Conservation (phyloP, 2,888 invertebrate species). For the Fabriciana adippe region DNA sequence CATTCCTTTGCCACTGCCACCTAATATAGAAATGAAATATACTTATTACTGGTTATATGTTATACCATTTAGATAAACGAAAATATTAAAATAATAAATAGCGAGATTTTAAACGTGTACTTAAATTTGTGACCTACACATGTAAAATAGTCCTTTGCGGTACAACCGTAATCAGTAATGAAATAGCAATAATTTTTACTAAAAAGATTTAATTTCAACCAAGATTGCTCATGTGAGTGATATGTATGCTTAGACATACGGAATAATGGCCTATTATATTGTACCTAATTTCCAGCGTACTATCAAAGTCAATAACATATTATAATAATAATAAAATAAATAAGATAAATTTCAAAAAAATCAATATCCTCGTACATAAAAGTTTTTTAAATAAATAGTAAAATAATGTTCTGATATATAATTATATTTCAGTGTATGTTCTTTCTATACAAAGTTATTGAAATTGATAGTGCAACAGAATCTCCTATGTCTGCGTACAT, state of each 20-base stretch:
- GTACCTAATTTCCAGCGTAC: background rate
- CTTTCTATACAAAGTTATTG: background rate
- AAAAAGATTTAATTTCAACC: slow-evolving; percentile 36
- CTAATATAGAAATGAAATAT: slow-evolving; percentile 24
- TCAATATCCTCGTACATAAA: background rate
- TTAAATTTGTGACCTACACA: slow-evolving; percentile 3
- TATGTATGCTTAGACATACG: slow-evolving; percentile 44
- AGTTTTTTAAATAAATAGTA: too few relatives aligned
- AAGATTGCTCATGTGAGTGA: slow-evolving; percentile 45
- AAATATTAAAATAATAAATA: slow-evolving; percentile 17
- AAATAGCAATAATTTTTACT: slow-evolving; percentile 47
- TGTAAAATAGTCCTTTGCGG: slow-evolving; percentile 29
- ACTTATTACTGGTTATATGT: slow-evolving; percentile 20
- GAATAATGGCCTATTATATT: slow-evolving; percentile 25
- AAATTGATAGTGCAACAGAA: slow-evolving; percentile 7
- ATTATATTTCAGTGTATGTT: too few relatives aligned
- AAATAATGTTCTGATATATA: too few relatives aligned
- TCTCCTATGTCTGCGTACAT: slow-evolving; percentile 44
- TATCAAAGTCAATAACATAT: slow-evolving; percentile 7
- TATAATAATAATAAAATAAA: slow-evolving; percentile 6
- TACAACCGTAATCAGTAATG: slow-evolving; percentile 37
- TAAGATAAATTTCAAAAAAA: background rate
- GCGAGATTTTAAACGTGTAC: background rate
- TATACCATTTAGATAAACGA: slow-evolving; percentile 6
- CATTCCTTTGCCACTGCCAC: slow-evolving; percentile 40